These are phyloP conservation scores for Philonicus albiceps DNA, from an alignment of 2,888 invertebrate species.

Conservation along the genomic window DNA sequence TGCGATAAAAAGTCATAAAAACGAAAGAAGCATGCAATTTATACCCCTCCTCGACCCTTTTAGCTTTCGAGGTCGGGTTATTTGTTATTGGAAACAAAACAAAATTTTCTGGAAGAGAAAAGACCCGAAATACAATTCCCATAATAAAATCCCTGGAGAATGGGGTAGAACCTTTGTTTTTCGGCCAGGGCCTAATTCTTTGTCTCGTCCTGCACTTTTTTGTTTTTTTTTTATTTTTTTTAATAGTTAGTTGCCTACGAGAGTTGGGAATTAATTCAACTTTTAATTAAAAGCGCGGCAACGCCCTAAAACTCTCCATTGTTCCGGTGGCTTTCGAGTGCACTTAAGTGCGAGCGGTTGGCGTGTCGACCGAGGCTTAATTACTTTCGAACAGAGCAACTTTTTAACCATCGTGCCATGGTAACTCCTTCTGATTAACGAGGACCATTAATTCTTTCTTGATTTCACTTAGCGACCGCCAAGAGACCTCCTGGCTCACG, in stretches of 20 bases:
- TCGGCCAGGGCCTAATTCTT: background rate
- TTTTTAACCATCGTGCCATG: background rate
- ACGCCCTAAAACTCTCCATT: background rate
- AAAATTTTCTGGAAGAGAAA: background rate
- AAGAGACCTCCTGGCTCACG: background rate
- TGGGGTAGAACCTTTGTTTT: background rate
- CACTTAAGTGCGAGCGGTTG: background rate
- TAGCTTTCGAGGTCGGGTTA: background rate
- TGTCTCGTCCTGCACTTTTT: background rate
- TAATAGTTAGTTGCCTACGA: background rate
- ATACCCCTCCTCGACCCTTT: background rate
- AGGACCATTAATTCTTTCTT: constrained; percentile 21
- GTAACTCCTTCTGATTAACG: background rate
- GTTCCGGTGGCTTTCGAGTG: background rate
- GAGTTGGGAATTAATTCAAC: background rate
- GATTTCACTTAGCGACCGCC: background rate
- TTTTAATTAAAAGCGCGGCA: background rate
- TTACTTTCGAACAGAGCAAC: background rate
- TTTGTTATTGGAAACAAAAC: background rate
- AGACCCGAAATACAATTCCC: background rate
- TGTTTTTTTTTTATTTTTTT: no score
- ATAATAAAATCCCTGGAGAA: background rate
- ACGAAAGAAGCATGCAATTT: background rate
- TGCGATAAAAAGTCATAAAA: background rate
- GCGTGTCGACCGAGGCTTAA: background rate